Base-by-base conservation (phyloP, 2,888 invertebrate genomes). In the Erpobdella octoculata region DNA sequence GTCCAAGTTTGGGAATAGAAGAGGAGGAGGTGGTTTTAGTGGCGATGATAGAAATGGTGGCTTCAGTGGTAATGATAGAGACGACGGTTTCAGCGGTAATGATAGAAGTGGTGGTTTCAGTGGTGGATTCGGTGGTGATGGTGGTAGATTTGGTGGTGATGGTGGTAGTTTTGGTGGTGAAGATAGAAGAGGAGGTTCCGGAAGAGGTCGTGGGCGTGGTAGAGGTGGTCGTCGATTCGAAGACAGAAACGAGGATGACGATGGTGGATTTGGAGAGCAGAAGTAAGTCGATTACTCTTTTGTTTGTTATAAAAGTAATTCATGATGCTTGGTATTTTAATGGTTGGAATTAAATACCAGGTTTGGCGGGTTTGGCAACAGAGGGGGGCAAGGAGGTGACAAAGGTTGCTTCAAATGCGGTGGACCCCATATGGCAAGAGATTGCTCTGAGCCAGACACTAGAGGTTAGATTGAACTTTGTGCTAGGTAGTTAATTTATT, bases 321-420 rank as follows among this genome's bases (percentile, higher is more conserved):
- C 46, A 18, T 5, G 46, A 46, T 46, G 46, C 5, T n/a, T 2
- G 8, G 4, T 6, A 6, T 53, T 5, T n/a, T 0, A 8, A 5
- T 53, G n/a, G 21, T 12, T n/a, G 53, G n/a, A 53, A 5, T n/a
- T 9, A 6, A 6, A 25, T 9, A 5, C 53, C 31, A 62, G 62
- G 31, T 33, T n/a, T 12, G 62, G 62, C n/a, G 62, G 62, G 33
- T 62, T 62, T 62, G 62, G 62, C 3, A 35, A 12, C 33, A 62
- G 33, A 5, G 28, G 53, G 53, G 53, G 28, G 21, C 8, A 28
- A 25, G 28, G 28, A 28, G 8, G 28, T 53, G n/a, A 21, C 6
- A 36, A 21, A n/a, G 77, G 77, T 0, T 80, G 80, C 70, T 77
- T 74, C 72, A 80, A 80, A 71, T 80, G 80, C 75, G 78, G 79